Conservation (phyloP, 1,140 invertebrate genomes). For the Micrasema minimum region DNA sequence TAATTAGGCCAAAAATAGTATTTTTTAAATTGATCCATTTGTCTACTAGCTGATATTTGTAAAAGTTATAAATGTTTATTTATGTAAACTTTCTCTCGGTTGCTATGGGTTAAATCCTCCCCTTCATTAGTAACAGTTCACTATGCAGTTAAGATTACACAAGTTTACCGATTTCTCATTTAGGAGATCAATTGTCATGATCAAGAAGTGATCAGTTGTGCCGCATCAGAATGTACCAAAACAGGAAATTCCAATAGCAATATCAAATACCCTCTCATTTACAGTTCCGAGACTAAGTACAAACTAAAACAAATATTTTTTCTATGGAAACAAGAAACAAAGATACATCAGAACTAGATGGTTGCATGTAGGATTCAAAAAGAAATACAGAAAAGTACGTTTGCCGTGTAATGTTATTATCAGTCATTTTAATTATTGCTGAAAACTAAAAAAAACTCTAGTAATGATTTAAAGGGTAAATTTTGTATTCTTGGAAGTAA, state of each 20-base stretch:
- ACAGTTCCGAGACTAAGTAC: background rate
- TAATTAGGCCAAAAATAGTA: too few species aligned
- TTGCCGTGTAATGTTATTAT: too few species aligned
- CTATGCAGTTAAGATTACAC: constrained; percentile 45
- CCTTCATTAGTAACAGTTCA: constrained; percentile 32
- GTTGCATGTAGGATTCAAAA: background rate
- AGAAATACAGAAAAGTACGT: too few species aligned
- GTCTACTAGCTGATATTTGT: too few species aligned
- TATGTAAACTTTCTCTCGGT: background rate
- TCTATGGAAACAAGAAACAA: background rate
- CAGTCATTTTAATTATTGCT: too few species aligned
- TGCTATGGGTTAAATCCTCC: constrained; percentile 7
- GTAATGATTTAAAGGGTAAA: too few species aligned
- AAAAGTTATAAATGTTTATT: too few species aligned
- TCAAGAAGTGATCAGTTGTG: background rate
- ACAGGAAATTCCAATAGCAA: background rate
- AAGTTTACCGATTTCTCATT: constrained; percentile 43
- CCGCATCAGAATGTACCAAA: constrained; percentile 21
- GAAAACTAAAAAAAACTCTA: too few species aligned
- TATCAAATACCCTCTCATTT: background rate
- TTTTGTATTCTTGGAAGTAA: too few species aligned
- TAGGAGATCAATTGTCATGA: constrained; percentile 22
- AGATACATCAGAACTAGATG: background rate
- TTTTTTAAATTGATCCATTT: too few species aligned
- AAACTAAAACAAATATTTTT: constrained; percentile 20